Base-by-base conservation (phyloP, 2,797 vertebrate genomes). In the Epinephelus awoara region DNA sequence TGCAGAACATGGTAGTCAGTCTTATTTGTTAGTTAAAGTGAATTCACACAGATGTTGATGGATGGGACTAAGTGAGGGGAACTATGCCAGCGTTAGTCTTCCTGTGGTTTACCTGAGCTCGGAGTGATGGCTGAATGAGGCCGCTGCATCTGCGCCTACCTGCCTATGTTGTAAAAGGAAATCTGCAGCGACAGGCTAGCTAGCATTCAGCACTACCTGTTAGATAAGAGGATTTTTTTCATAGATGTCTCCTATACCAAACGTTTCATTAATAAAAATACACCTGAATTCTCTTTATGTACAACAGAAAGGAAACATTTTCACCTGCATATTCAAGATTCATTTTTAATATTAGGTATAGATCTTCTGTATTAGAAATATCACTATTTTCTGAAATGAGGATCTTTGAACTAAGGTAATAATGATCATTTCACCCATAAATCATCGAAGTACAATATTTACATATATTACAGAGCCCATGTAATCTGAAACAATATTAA, bases 331-430 rank as follows among this genome's bases (percentile, higher is more conserved):
- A 97, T 95, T 96, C 94, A 96, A 96, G 94, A 94, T 90, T 93
- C 80, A 63, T 95, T 96, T 42, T 97, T 94, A 93, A 93, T 94
- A 96, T 97, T 96, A 95, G 84, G 84, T 94, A 92, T 93, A 93
- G 92, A 92, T 91, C 95, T 95, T 96, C 92, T 96, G 95, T 96
- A 96, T 97, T 96, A 97, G 97, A 97, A 97, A 97, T 96, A 95
- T 86, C 94, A 96, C 93, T 96, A 94, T 96, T 94, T 95, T 95
- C 94, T 94, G 92, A 93, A 94, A 95, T 93, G 91, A 96, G 89
- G 92, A 93, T 95, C 94, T 95, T 91, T 90, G 52, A 94, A 86
- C 91, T 92, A 89, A 85, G 77, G 93, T 94, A 94, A 91, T 96
- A 94, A 95, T 92, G 90, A 95, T 95, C 85, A 79, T 85, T 91